phyloP scores from a whole-genome alignment of 2,797 vertebrate genomes.

The Halcyon chelicuti region DNA sequence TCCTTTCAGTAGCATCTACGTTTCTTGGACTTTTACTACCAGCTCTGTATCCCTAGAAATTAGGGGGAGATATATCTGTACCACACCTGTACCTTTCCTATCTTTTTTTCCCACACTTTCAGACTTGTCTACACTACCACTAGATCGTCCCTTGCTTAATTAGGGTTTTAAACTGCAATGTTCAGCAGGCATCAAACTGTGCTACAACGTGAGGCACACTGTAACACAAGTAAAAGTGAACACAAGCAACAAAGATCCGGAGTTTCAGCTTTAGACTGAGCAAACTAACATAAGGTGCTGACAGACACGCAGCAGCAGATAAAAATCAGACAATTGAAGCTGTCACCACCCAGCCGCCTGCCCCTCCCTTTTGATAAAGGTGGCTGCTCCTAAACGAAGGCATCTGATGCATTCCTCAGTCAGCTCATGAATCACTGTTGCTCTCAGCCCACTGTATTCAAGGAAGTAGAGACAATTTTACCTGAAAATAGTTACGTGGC shows the following conservation, averaged over 20 bases:
- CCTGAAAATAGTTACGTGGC: constrained; percentile 18
- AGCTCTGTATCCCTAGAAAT: not conserved
- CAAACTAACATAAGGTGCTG: not conserved
- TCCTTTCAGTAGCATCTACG: not conserved
- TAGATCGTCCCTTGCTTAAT: not conserved
- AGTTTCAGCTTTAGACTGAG: not conserved
- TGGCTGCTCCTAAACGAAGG: not conserved
- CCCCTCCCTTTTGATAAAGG: constrained; percentile 27
- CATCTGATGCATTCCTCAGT: constrained; percentile 27
- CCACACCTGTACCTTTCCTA: not conserved
- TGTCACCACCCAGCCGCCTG: not conserved
- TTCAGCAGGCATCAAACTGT: not conserved
- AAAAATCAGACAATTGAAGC: constrained; percentile 31
- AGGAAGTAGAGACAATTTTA: not conserved
- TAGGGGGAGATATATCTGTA: not conserved
- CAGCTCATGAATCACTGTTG: constrained; percentile 39
- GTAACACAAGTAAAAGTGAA: not conserved
- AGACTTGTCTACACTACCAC: not conserved
- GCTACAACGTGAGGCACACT: not conserved
- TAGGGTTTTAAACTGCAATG: not conserved
- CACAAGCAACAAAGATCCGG: not conserved
- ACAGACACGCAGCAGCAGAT: not conserved
- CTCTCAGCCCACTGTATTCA: not conserved
- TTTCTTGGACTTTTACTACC: not conserved
- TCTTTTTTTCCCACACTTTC: not conserved